Evolutionary conservation across 1,140 invertebrate genomes (phyloP).

Genomic region (Coelopa frigida): DNA sequence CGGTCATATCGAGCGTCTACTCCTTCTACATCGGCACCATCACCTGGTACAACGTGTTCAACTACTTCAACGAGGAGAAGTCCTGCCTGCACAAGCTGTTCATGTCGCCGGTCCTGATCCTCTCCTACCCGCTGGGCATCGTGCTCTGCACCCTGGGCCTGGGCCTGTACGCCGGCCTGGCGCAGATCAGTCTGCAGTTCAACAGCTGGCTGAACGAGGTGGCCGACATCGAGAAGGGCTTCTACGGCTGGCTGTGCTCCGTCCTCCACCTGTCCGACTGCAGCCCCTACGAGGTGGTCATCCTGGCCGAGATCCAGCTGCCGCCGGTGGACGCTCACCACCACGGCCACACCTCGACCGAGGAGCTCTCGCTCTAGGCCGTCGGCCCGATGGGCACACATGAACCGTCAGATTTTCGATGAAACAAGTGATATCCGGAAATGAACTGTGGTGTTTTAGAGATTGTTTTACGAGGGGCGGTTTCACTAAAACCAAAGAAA

Average conservation of each 20-base stretch:
- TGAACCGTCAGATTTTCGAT: slow-evolving; percentile 8
- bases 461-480: too few relatives aligned
- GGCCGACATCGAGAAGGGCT: slow-evolving; percentile 69
- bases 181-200: slow-evolving; percentile 62
- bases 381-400: too few relatives aligned
- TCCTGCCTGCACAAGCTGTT: slow-evolving; percentile 54
- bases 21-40: slow-evolving; percentile 69
- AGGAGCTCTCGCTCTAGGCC: slow-evolving; percentile 39
- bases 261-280: slow-evolving; percentile 61
- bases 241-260: slow-evolving; percentile 70
- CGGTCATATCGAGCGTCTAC: slow-evolving; percentile 55
- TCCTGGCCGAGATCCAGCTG: slow-evolving; percentile 38
- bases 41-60: slow-evolving; percentile 71
- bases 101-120: slow-evolving; percentile 60
- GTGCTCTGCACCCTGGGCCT: slow-evolving; percentile 56
- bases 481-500: too few relatives aligned
- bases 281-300: slow-evolving; percentile 40
- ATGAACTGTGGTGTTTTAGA: too few relatives aligned
- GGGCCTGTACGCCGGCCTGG: slow-evolving; percentile 59
- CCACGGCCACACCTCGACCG: slow-evolving; percentile 38
- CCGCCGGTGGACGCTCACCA: slow-evolving; percentile 19
- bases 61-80: slow-evolving; percentile 62
- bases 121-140: slow-evolving; percentile 65
- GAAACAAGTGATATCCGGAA: too few relatives aligned
- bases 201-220: slow-evolving; percentile 63